Conservation (phyloP, 2,888 invertebrate species). For the Drosophila subquinaria region DNA sequence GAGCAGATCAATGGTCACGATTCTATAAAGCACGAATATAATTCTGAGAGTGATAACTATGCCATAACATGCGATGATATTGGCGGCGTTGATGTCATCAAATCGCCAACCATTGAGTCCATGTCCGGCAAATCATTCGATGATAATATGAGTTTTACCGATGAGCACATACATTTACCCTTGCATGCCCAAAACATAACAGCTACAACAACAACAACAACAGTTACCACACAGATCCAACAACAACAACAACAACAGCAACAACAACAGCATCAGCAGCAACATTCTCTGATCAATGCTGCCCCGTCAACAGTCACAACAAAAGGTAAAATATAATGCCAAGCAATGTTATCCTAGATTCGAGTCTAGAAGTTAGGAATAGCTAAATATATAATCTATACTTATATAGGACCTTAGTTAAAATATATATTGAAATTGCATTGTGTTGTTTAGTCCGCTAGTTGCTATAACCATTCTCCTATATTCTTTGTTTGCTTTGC, state of each 20-base stretch:
- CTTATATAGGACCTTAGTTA: constrained; percentile 18
- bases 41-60: constrained; percentile 85
- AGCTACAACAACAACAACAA: constrained; percentile 52
- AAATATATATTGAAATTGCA: constrained; percentile 12
- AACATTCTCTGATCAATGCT: constrained; percentile 52
- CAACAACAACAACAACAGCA: constrained; percentile 58
- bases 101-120: constrained; percentile 85
- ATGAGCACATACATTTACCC: constrained; percentile 77
- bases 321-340: constrained; percentile 74
- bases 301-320: constrained; percentile 51
- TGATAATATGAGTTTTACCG: constrained; percentile 84
- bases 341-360: constrained; percentile 41
- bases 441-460: constrained; percentile 59
- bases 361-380: constrained; percentile 38
- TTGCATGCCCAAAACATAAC: constrained; percentile 77
- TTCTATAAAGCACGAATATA: constrained; percentile 73
- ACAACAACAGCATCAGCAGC: constrained; percentile 45
- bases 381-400: background rate
- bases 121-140: constrained; percentile 85
- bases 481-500: constrained; percentile 60
- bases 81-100: constrained; percentile 84
- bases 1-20: constrained; percentile 73
- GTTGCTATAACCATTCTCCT: constrained; percentile 51
- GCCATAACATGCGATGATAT: constrained; percentile 85
- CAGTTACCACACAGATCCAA: constrained; percentile 62